Evolutionary conservation across 2,113 vertebrate genomes (phyloP), one percentile per base, ranked within the genome.

Genomic region (Rostratula benghalensis): DNA sequence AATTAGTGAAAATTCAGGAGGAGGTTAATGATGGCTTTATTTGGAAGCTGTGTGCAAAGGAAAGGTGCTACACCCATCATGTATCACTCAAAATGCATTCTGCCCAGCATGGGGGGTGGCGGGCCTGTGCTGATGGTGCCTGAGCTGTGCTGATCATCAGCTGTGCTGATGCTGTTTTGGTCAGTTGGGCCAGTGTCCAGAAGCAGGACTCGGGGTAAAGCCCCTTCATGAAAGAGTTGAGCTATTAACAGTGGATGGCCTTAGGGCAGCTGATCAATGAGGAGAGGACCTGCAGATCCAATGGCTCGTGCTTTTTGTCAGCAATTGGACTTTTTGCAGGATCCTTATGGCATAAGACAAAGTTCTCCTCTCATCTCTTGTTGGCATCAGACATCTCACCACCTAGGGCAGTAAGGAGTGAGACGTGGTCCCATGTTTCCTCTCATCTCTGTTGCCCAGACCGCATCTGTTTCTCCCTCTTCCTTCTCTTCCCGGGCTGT

Each of bases 261-360:
- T 93, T 74, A 70, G 28, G 89, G 96, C 85, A 95, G 85, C 95
- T 96, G 95, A 92, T 95, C 51, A 68, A 19, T 7, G 13, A 75
- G 13, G 43, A 89, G 18, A 41, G 27, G 20, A 73, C 43, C 50
- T 48, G 27, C 22, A 57, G 37, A 31, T 83, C 11, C 1, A 2
- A 24, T 45, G 24, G 31, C 24, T 89, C 16, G 1, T 79, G 13
- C 12, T 75, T 89, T 83, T 83, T 9, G 4, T 68, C 10, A 56
- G 65, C 1, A 1, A 9, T 9, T 61, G 71, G 46, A 65, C 21
- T 20, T 90, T 83, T 68, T 73, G 45, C n/a, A 65, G 41, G 50
- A 69, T 64, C 57, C 39, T 5, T 73, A 10, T 65, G 50, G 43
- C 30, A 19, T 31, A n/a, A 75, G 53, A 25, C 33, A 39, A 60